Evolutionary conservation across 1,140 invertebrate species (phyloP), one percentile per base, ranked within the genome.

Genomic region (Anastrepha obliqua): DNA sequence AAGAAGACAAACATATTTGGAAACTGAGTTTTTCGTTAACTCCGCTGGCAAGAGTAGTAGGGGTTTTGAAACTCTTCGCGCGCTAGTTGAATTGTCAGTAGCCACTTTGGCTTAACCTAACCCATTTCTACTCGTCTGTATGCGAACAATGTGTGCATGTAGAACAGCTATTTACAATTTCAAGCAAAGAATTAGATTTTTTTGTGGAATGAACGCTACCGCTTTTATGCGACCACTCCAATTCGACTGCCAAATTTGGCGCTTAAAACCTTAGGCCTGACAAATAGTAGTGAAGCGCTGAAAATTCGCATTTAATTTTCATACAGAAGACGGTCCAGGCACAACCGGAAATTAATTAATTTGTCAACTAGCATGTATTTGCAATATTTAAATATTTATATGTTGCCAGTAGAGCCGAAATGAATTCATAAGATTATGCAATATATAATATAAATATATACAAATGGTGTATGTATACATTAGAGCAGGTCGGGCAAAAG

Each of bases 341-440:
- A 74, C 42, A 74, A 74, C 67, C 67, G 67, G 67, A 74, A 44
- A 74, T 74, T 74, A 74, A 74, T 44, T 74, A 74, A 74, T 74
- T 74, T 44, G 67, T 42, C 42, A 47, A 47, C 13, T 74, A 42
- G 13, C 13, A 74, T 17, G 39, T 11, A 15, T 74, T 74, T 74
- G 6, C 67, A 47, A 44, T 44, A 17, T 6, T 74, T 2, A 44
- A 44, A 47, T 74, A 74, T 17, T 47, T 44, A n/a, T 13, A 47
- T 17, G 9, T 55, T 11, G 51, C 51, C 51, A 55, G 17, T 17
- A 15, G 6, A 6, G 51, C 51, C 51, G 11, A 55, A 55, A 55
- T 55, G 11, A 29, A 29, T 29, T 29, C 29, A 29, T 29, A 29
- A 29, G 2, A 8, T 55, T 55, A 55, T 7, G 15, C 1, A 47